phyloP scores from a whole-genome alignment of 2,888 invertebrate species.

The Cetonia aurata region DNA sequence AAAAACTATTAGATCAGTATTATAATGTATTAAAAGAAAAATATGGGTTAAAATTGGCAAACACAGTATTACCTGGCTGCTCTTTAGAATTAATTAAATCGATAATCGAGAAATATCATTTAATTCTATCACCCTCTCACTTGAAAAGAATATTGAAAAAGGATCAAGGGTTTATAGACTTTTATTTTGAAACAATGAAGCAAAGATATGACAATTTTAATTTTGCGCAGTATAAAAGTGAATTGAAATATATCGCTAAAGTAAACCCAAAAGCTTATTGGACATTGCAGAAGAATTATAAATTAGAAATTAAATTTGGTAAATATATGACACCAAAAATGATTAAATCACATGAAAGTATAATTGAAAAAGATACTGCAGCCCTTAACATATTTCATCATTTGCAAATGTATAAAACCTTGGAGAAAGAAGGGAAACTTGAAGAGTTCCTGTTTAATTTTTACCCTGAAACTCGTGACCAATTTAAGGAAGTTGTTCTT shows the following conservation, averaged over 20 bases:
- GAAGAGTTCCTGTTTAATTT: slow-evolving; percentile 15
- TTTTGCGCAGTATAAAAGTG: slow-evolving; percentile 1
- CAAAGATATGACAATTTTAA: slow-evolving; percentile 5
- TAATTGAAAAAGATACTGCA: neutral
- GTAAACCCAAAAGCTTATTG: slow-evolving; percentile 31
- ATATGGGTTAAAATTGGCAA: slow-evolving; percentile 47
- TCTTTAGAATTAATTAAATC: slow-evolving; percentile 39
- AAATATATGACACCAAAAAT: slow-evolving; percentile 33
- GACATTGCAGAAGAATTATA: slow-evolving; percentile 23
- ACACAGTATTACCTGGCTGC: slow-evolving; percentile 44
- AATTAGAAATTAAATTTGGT: slow-evolving; percentile 25
- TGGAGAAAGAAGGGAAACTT: slow-evolving; percentile 18
- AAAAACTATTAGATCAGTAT: slow-evolving; percentile 41
- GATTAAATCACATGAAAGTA: slow-evolving; percentile 16
- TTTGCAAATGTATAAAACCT: slow-evolving; percentile 23
- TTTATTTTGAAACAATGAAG: slow-evolving; percentile 42
- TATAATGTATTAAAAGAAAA: slow-evolving; percentile 41
- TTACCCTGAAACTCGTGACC: slow-evolving; percentile 22
- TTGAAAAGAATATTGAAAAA: slow-evolving; percentile 45
- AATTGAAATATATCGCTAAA: slow-evolving; percentile 34
- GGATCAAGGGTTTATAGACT: slow-evolving; percentile 39
- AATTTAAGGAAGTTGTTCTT: slow-evolving; percentile 8
- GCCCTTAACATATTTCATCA: slow-evolving; percentile 1
- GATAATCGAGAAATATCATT: slow-evolving; percentile 33
- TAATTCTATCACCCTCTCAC: slow-evolving; percentile 37